Base-by-base conservation (phyloP, 2,888 invertebrate species). In the Dasypolia templi region DNA sequence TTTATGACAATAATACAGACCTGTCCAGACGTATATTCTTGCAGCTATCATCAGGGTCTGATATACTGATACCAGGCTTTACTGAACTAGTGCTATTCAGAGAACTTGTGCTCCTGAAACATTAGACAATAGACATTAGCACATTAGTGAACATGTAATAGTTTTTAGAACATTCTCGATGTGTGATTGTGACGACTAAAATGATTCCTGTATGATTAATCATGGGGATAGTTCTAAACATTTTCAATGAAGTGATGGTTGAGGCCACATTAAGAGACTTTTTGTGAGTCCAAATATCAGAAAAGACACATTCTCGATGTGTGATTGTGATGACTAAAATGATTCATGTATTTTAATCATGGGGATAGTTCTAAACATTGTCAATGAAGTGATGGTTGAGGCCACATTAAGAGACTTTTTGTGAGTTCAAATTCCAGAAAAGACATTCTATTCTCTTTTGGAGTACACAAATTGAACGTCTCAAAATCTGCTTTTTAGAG, bases 21-120 rank as follows among this genome's bases (percentile, higher is more conserved):
- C 96, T 96, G 86, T 96, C 96, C 65, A 96, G 90, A 75, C 96
- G 90, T 81, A 96, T 96, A 66, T 96, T 95, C 86, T 96, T 96
- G 89, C 94, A 95, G 89, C 95, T 95, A 75, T 97, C 97, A 84
- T 97, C 97, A 46, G 97, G 96, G 89, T 97, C 97, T 26, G 97
- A 97, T 92, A 97, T 97, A 87, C 97, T 97, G 88, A 97, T 97
- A 66, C 96, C 97, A 62, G 97, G 97, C 84, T 97, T 97, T 61
- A 92, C 92, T 26, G 95, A 93, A 77, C 94, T 90, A 2, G 93
- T 86, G 82, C 93, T 95, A 88, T 88, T 93, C 69, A 94, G 74
- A 0, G 94, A 93, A 86, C 93, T 95, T 26, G 95, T 93, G 75
- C 93, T 95, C 68, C 95, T 95, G 90, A 26, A 93, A 93, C 19